These are phyloP conservation scores for Catamblyrhynchus diadema DNA, from an alignment of 2,797 vertebrate genomes.

Conservation along the genomic window DNA sequence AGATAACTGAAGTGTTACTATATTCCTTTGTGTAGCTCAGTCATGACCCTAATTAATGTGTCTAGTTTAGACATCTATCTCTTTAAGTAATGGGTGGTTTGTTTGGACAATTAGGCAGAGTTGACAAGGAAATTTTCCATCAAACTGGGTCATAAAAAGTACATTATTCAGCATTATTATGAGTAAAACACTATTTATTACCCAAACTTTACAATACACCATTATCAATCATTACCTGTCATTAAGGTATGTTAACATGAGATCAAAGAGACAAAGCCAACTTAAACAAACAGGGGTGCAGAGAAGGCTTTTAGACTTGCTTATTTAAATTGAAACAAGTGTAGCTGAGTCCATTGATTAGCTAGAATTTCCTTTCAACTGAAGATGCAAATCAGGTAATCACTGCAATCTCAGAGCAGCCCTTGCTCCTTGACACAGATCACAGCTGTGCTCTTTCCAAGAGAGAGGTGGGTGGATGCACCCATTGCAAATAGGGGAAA, in stretches of 20 bases:
- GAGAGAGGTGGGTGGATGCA: background rate
- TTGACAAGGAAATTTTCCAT: conserved; percentile 84
- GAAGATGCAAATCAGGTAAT: conserved; percentile 65
- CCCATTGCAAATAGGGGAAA: background rate
- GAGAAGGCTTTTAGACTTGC: conserved; percentile 68
- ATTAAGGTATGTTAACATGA: conserved; percentile 84
- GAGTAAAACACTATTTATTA: conserved; percentile 83
- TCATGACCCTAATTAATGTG: conserved; percentile 84
- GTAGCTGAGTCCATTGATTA: conserved; percentile 40
- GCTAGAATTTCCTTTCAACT: conserved; percentile 60
- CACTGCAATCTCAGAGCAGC: conserved; percentile 16
- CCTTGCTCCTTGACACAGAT: background rate
- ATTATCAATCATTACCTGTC: conserved; percentile 87
- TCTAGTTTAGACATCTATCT: conserved; percentile 76
- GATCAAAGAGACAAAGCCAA: conserved; percentile 81
- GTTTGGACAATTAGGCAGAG: conserved; percentile 82
- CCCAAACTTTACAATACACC: conserved; percentile 79
- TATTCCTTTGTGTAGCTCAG: conserved; percentile 77
- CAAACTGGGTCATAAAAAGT: conserved; percentile 84
- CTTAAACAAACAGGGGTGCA: conserved; percentile 79
- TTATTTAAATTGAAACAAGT: conserved; percentile 67
- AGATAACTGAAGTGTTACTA: conserved; percentile 80
- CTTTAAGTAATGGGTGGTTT: conserved; percentile 82
- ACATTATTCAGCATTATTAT: conserved; percentile 87
- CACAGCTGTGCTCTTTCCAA: conserved; percentile 29